A percentile compares a stretch with the other conserved stretches of the same genome.
Evolutionary conservation across 1,140 invertebrate genomes (phyloP).

Genomic region (Brachionus plicatilis): DNA sequence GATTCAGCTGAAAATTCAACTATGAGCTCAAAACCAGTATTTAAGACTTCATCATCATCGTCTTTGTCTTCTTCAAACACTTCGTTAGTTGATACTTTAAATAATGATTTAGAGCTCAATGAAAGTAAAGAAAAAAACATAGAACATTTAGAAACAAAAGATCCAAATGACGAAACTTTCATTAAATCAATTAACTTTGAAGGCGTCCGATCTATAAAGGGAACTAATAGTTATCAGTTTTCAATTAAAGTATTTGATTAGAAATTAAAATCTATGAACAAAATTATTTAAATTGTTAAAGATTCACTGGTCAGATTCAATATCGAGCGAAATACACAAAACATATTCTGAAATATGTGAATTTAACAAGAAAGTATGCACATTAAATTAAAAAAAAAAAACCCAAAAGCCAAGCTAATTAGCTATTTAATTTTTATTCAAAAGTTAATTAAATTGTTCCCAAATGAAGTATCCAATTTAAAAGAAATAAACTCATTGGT

Average conservation of each 20-base stretch:
- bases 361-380: constrained; percentile 45
- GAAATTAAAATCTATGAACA: background rate
- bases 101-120: background rate
- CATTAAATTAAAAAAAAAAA: background rate
- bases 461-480: background rate
- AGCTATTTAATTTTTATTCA: background rate
- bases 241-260: constrained; percentile 26
- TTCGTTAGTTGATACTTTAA: background rate
- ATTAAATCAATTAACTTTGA: constrained; percentile 37
- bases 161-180: background rate
- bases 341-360: constrained; percentile 47
- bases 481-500: constrained; percentile 1
- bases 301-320: constrained; percentile 48
- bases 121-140: background rate
- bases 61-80: background rate
- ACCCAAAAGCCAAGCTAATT: background rate
- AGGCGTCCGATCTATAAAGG: constrained; percentile 30
- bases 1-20: background rate
- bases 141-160: background rate
- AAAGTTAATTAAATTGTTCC: background rate
- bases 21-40: background rate
- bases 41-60: constrained; percentile 9
- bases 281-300: constrained; percentile 14
- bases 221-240: constrained; percentile 32
- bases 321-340: constrained; percentile 47